phyloP scores from a whole-genome alignment of 2,888 invertebrate genomes.

The Sinhomidia bicolor region DNA sequence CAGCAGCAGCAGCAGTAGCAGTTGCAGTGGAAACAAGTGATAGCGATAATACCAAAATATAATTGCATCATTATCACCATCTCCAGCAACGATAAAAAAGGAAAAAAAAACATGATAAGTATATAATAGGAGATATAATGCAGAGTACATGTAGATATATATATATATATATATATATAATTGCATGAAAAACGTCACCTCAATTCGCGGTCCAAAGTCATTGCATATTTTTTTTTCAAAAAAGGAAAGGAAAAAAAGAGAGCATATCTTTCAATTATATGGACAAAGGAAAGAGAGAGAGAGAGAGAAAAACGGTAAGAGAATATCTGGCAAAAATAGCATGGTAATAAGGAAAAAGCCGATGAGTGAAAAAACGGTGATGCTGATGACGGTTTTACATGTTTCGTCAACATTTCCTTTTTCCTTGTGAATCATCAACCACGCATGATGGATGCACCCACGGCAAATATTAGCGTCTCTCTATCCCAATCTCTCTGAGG shows the following conservation, averaged over 20 bases:
- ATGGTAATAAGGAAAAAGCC: not conserved
- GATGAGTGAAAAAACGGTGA: not conserved
- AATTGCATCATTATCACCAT: no score
- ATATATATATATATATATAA: no score
- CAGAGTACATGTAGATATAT: no score
- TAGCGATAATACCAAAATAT: no score
- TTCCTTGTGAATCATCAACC: not conserved
- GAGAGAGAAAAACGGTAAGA: not conserved
- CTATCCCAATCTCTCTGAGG: not conserved
- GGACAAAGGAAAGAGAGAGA: not conserved
- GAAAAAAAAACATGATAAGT: not conserved
- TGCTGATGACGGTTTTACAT: not conserved
- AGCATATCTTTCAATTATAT: no score
- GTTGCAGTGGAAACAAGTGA: no score
- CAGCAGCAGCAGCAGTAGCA: no score
- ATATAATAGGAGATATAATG: no score
- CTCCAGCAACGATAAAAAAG: not conserved
- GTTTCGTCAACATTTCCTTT: constrained; percentile 3
- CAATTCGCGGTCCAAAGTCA: no score
- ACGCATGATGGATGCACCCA: constrained; percentile 20
- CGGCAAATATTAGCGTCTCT: not conserved
- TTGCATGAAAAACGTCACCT: no score
- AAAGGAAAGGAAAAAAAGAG: no score
- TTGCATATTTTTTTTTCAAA: no score
- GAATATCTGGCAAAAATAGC: not conserved